These are phyloP conservation scores for Sebastes diaconus DNA, from an alignment of 2,797 vertebrate genomes.

Conservation along the genomic window DNA sequence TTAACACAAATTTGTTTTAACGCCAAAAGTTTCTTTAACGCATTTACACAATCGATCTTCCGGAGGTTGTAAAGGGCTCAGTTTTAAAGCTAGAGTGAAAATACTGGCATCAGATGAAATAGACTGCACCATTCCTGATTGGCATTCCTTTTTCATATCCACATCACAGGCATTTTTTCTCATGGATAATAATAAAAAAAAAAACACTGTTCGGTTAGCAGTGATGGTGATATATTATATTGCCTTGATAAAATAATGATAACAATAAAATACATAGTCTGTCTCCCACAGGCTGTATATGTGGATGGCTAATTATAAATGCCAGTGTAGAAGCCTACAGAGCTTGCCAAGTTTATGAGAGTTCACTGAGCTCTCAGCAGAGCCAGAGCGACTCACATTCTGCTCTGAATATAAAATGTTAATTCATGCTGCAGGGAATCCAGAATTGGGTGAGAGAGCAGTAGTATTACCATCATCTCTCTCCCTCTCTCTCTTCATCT, in stretches of 20 bases:
- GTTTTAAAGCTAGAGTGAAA: no score
- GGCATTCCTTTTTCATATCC: not conserved
- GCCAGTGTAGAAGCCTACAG: conserved; percentile 62
- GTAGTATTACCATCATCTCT: conserved; percentile 53
- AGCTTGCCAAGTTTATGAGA: conserved; percentile 77
- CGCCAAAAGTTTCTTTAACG: no score
- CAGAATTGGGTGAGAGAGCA: conserved; percentile 73
- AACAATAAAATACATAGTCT: conserved; percentile 26
- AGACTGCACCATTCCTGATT: not conserved
- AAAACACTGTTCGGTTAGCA: not conserved
- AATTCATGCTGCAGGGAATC: conserved; percentile 80
- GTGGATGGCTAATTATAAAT: conserved; percentile 72
- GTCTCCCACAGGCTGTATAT: conserved; percentile 54
- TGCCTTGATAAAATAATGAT: conserved; percentile 21
- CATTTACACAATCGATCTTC: no score
- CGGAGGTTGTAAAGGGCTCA: no score
- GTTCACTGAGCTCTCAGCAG: conserved; percentile 74
- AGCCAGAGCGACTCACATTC: conserved; percentile 72
- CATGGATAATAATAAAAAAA: not conserved
- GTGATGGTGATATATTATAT: conserved; percentile 28
- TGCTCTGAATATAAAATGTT: conserved; percentile 82
- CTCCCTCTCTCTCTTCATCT: conserved; percentile 32
- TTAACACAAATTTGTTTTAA: no score
- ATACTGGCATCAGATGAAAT: no score
- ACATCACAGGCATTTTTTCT: not conserved